A percentile compares a stretch with the other conserved stretches of the same genome.
Evolutionary conservation across 2,888 invertebrate species (phyloP).

Genomic region (Bugula neritina): DNA sequence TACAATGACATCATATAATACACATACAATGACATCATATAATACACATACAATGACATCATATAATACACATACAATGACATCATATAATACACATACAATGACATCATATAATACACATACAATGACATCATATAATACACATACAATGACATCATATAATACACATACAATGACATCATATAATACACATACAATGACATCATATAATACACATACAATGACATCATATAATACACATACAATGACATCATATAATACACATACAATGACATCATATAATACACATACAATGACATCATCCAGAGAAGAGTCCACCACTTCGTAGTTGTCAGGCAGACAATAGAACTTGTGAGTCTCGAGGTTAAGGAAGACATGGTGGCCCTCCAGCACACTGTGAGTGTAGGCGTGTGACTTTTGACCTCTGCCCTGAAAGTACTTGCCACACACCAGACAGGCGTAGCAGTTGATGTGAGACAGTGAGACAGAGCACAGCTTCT

Average conservation of each 20-base stretch:
- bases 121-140: conserved; percentile 16
- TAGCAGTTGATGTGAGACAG: conserved; percentile 97
- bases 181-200: not conserved
- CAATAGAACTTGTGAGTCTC: conserved; percentile 96
- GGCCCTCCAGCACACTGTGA: conserved; percentile 93
- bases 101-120: not conserved
- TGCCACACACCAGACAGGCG: conserved; percentile 97
- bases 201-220: conserved; percentile 15
- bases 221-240: not conserved
- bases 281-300: conserved; percentile 72
- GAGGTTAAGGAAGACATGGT: conserved; percentile 95
- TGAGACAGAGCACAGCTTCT: conserved; percentile 96
- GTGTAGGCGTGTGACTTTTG: conserved; percentile 98
- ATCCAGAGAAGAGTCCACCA: conserved; percentile 89
- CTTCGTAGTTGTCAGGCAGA: conserved; percentile 97
- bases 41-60: not conserved
- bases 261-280: not conserved
- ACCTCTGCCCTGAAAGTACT: conserved; percentile 91
- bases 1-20: not conserved
- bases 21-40: not conserved
- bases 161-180: not conserved
- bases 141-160: not conserved
- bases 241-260: not conserved
- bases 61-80: conserved; percentile 2
- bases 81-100: not conserved